Percentiles rank a stretch among this genome's conserved stretches.
These are phyloP conservation scores for Seriola aureovittata DNA, from an alignment of 2,113 vertebrate genomes.

Conservation along the genomic window DNA sequence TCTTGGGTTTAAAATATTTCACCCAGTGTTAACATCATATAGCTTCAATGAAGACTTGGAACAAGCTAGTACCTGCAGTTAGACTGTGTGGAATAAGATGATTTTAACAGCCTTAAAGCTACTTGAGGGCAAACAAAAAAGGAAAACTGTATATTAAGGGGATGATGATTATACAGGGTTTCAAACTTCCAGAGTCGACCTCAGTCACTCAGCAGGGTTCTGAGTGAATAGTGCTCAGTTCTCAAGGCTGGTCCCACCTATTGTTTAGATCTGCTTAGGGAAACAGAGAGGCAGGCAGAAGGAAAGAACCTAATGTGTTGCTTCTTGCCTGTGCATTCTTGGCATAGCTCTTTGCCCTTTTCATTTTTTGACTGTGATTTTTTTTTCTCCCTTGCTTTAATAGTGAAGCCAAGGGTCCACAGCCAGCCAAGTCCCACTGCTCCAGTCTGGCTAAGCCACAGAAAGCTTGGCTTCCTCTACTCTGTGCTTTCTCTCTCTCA, in stretches of 20 bases:
- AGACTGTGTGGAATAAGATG: neutral
- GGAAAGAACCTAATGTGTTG: slow-evolving; percentile 82
- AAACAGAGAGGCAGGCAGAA: slow-evolving; percentile 76
- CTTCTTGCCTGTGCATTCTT: slow-evolving; percentile 86
- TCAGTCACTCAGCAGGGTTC: slow-evolving; percentile 46
- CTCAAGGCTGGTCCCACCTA: slow-evolving; percentile 59
- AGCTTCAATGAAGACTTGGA: slow-evolving; percentile 9
- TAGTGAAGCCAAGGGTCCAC: slow-evolving; percentile 80
- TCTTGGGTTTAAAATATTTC: neutral
- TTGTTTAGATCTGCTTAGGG: slow-evolving; percentile 74
- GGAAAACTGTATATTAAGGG: neutral
- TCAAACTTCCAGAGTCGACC: slow-evolving; percentile 21
- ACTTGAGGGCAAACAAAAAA: slow-evolving; percentile 11
- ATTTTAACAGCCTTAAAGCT: slow-evolving; percentile 5
- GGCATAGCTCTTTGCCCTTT: slow-evolving; percentile 83
- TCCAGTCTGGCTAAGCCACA: slow-evolving; percentile 82
- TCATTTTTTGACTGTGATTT: slow-evolving; percentile 81
- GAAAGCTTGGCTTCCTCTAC: slow-evolving; percentile 72
- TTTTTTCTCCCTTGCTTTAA: slow-evolving; percentile 71
- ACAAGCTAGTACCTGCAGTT: neutral
- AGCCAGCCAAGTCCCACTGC: slow-evolving; percentile 84
- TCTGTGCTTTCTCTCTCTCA: slow-evolving; percentile 56
- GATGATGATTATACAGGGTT: slow-evolving; percentile 20
- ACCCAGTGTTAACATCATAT: neutral
- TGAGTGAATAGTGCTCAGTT: slow-evolving; percentile 31